Evolutionary conservation across 2,113 vertebrate species (phyloP), one percentile per base, ranked within the genome.

Genomic region (Ophiodon elongatus): DNA sequence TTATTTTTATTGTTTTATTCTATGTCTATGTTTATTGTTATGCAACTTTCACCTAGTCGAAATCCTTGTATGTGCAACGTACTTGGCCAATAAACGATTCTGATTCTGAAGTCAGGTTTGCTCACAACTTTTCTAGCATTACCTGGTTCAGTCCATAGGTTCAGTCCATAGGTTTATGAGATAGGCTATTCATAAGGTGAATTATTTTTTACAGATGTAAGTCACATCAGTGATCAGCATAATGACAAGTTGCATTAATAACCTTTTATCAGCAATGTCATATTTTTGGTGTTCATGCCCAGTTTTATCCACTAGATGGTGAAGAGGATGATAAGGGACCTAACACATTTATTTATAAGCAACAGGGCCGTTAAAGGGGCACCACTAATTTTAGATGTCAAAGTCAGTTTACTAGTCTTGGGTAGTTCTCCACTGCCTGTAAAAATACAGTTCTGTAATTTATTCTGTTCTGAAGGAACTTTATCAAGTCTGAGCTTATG

Each of bases 251-350:
- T 57, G 25, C 31, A 70, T 23, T 29, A 29, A 50, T 37, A 47
- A 27, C 4, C 23, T 66, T 41, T 25, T 39, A 33, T 50, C 15
- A 23, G 23, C 19, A 29, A 6, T 19, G 3, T 13, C n/a, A 56
- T 47, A 29, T 37, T 6, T 8, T 33, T 64, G 59, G 7, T 9
- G n/a, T 41, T 37, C 27, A 11, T 50, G 35, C 14, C 8, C 37
- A 67, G 4, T 25, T 73, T 11, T 41, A 9, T 67, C 29, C 43
- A 67, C 37, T 60, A 76, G 60, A 65, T 73, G 68, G 37, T 45
- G 2, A 64, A 70, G 56, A 39, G 17, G 17, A 29, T 17, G 7
- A 59, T 4, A 15, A 33, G 15, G 14, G 59, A 37, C 41, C 1
- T 47, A 43, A 10, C 8, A 29, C 43, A 71, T 50, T 6, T 57